Base-by-base conservation (phyloP, 2,888 invertebrate genomes). In the Panopea generosa region DNA sequence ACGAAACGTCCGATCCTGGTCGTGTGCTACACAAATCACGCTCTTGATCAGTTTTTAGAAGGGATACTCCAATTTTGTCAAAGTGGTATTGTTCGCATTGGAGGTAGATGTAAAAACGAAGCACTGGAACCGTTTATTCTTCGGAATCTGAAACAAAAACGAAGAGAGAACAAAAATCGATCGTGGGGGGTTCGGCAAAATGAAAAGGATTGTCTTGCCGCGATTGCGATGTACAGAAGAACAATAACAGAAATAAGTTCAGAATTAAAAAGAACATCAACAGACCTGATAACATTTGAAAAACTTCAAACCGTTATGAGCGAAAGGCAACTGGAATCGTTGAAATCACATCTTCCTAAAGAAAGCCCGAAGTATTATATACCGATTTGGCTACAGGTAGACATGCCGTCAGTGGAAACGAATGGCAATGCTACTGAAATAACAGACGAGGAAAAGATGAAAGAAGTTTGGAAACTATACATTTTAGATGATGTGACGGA, bases 11-110 rank as follows among this genome's bases (percentile, higher is more conserved):
- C 91, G 3, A 90, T 92, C 22, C 71, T 92, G 7, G 86, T 92
- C 24, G 89, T 92, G n/a, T 91, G 91, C 67, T 92, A 90, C 80
- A 92, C 92, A 11, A 92, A 92, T 61, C 92, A 92, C 84, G 92
- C 92, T 3, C 77, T 92, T 40, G 91, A 91, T 76, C 90, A 91
- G 77, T 91, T 91, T 77, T 70, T 91, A 20, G 87, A 90, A 70
- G 90, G 89, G 18, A 84, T 92, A n/a, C 56, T 73, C 0, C 49
- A 77, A 6, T 88, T 86, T 62, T 70, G 78, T 33, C 53, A 73
- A 3, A 63, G 59, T 0, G 84, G 84, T 3, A 85, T 91, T 38
- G 86, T 91, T 24, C 82, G 92, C n/a, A 85, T 92, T 40, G 92
- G 92, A 2, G 89, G 90, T 1, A 66, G 90, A 57, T 87, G 89